Base-by-base conservation (phyloP, 2,888 invertebrate species). In the Agriotes lineatus region DNA sequence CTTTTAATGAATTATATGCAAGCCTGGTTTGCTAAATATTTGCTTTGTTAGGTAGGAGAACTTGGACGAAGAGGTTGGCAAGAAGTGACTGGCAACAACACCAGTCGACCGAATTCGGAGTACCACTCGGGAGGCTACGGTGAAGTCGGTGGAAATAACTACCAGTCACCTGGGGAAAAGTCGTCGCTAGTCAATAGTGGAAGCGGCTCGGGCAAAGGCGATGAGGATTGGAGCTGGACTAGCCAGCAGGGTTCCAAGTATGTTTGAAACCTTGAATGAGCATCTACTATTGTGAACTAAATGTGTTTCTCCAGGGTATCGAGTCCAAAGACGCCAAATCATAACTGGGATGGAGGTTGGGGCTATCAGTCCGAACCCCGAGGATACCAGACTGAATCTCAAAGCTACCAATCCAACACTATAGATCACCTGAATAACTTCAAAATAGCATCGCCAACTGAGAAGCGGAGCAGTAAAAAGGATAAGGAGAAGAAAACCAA, bases 41-140 rank as follows among this genome's bases (percentile, higher is more conserved):
- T 37, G n/a, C n/a, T n/a, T n/a, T n/a, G n/a, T 25, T 69, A 91
- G 91, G 89, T 92, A 74, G 87, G 89, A 12, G 91, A 92, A 78
- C 84, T 92, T 63, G 88, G 91, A 20, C 87, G 89, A 79, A 87
- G 88, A 78, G 91, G 91, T 22, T 91, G 91, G 90, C 80, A 78
- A 64, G 83, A 84, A 73, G 78, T 84, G 18, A 76, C 82, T n/a
- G 82, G 82, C n/a, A 74, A 74, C 14, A 79, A 77, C 54, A 44
- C 35, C 12, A 69, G 48, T 50, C 70, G 54, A 10, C 18, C 37
- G 2, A 14, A 72, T n/a, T 71, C 72, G 14, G 78, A 78, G 64
- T 76, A 77, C 61, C 61, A 72, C 59, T 64, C 77, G n/a, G 80
- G 81, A 2, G 81, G 80, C 14, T 84, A 85, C 68, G 84, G 83